A percentile compares a stretch with the other conserved stretches of the same genome.
Conservation (phyloP, 2,113 vertebrate species). For the Rostratula benghalensis region DNA sequence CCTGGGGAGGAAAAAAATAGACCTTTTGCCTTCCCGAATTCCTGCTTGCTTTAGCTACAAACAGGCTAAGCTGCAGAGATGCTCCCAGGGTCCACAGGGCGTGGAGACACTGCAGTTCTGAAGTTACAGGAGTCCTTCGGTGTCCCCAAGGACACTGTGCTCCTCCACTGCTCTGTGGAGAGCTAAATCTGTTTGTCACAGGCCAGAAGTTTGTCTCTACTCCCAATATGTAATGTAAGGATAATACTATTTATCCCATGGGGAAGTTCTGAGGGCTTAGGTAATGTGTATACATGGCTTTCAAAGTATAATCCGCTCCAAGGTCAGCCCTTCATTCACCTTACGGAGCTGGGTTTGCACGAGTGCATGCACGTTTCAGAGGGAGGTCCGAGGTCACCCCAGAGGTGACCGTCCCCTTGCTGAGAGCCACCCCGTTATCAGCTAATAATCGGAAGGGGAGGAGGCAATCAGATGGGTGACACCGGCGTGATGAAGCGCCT, state of each 20-base stretch:
- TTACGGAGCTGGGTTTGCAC: background rate
- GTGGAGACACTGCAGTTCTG: background rate
- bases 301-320: conserved; percentile 1
- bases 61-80: background rate
- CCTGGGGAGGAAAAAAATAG: background rate
- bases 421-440: conserved; percentile 11
- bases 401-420: background rate
- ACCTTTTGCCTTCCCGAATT: background rate
- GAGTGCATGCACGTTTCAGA: background rate
- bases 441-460: background rate
- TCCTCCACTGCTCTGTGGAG: background rate
- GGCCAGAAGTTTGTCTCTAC: conserved; percentile 11
- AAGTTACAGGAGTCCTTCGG: background rate
- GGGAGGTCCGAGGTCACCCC: background rate
- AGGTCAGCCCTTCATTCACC: conserved; percentile 1
- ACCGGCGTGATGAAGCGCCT: rapidly evolving
- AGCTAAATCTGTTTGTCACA: background rate
- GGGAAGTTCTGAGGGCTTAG: conserved; percentile 27
- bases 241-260: conserved; percentile 45
- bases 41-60: background rate
- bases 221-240: conserved; percentile 43
- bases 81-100: background rate
- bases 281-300: background rate
- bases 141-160: background rate
- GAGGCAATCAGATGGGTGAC: background rate